These are phyloP conservation scores for Noctua janthe DNA, from an alignment of 2,888 invertebrate species.

Conservation along the genomic window DNA sequence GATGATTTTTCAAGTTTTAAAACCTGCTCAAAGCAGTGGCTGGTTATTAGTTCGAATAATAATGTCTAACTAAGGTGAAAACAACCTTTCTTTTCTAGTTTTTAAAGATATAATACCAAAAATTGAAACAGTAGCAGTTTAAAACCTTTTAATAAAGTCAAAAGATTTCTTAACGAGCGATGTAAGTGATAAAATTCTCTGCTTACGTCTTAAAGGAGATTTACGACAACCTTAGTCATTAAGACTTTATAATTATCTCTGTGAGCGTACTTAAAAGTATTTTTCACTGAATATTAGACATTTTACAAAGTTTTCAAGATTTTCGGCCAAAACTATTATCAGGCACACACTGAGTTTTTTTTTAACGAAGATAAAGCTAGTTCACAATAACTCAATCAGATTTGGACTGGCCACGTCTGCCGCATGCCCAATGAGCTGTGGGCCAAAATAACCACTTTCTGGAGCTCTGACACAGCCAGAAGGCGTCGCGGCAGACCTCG, in stretches of 20 bases:
- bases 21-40: not conserved
- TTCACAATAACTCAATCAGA: not conserved
- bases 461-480: too few species aligned
- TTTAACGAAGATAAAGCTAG: not conserved
- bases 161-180: constrained; percentile 21
- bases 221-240: constrained; percentile 11
- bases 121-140: not conserved
- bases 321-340: not conserved
- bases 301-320: not conserved
- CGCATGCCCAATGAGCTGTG: too few species aligned
- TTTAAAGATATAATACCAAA: not conserved
- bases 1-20: not conserved
- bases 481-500: too few species aligned
- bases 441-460: too few species aligned
- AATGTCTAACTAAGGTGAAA: not conserved
- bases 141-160: constrained; percentile 12
- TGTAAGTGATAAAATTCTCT: constrained; percentile 31
- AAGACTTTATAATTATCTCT: constrained; percentile 21
- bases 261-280: not conserved
- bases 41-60: not conserved
- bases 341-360: not conserved
- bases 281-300: not conserved
- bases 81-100: not conserved
- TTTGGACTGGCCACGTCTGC: too few species aligned
- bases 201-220: constrained; percentile 24